These are phyloP conservation scores for Chloropsis hardwickii DNA, from an alignment of 2,113 vertebrate genomes.

Conservation along the genomic window DNA sequence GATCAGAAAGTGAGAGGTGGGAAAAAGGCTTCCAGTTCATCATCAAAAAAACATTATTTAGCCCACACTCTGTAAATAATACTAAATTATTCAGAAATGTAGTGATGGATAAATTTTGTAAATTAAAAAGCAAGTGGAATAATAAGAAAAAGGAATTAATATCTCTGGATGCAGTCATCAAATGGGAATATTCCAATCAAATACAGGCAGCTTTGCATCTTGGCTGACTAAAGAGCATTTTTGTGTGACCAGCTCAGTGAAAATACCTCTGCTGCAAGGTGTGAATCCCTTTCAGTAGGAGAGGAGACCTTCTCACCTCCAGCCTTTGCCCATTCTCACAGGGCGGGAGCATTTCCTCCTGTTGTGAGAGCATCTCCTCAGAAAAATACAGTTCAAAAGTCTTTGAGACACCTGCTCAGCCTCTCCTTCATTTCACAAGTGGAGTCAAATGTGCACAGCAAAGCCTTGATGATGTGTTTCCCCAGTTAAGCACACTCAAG, in stretches of 20 bases:
- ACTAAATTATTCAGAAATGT: background rate
- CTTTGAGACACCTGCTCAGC: background rate
- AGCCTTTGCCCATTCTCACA: background rate
- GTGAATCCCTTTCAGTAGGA: background rate
- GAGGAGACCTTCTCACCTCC: background rate
- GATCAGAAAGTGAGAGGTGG: background rate
- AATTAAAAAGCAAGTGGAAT: background rate
- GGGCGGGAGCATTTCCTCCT: background rate
- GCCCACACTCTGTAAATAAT: background rate
- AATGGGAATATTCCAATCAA: background rate
- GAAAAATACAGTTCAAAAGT: background rate
- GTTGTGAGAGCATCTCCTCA: background rate
- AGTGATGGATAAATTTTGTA: background rate
- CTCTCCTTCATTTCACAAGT: background rate
- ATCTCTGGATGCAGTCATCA: background rate
- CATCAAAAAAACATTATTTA: background rate
- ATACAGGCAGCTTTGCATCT: background rate
- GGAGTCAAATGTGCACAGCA: background rate
- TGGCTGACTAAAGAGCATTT: background rate
- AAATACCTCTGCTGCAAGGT: background rate
- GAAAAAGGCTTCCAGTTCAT: background rate
- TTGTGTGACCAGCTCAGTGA: background rate
- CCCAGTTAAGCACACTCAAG: background rate
- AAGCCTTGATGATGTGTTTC: background rate
- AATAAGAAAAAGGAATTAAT: background rate